Evolutionary conservation across 2,888 invertebrate genomes (phyloP).

Genomic region (Mythimna lalbum): DNA sequence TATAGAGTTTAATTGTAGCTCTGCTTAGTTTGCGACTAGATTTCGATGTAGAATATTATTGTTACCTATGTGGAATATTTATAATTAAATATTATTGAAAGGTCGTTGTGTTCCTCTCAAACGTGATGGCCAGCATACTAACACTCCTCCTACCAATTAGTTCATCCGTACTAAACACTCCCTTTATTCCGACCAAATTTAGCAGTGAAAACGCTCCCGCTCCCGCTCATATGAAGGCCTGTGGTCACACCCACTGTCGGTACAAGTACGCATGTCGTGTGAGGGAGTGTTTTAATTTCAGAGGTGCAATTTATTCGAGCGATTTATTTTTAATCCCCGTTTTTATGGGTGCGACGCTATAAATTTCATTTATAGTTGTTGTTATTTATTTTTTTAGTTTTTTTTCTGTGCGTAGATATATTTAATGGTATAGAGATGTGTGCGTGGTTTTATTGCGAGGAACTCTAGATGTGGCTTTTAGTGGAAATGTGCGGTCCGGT

Average conservation of each 20-base stretch:
- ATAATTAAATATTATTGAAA: too few species aligned
- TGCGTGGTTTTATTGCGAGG: conserved; percentile 59
- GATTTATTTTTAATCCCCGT: conserved; percentile 91
- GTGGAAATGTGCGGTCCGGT: not conserved
- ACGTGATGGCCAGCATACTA: too few species aligned
- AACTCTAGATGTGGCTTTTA: conserved; percentile 43
- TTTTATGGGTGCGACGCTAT: conserved; percentile 89
- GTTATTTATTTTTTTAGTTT: conserved; percentile 79
- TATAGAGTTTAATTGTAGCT: too few species aligned
- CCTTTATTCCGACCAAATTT: not conserved
- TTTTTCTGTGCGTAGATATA: conserved; percentile 38
- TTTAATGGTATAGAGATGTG: not conserved
- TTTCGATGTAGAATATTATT: too few species aligned
- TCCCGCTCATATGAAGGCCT: conserved; percentile 58
- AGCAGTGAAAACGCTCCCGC: conserved; percentile 59
- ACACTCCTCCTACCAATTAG: too few species aligned
- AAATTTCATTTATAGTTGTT: conserved; percentile 88
- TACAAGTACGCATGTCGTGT: conserved; percentile 86
- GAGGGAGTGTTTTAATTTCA: conserved; percentile 90
- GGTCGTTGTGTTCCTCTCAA: too few species aligned
- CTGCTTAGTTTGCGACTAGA: too few species aligned
- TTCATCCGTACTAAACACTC: too few species aligned
- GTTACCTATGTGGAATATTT: too few species aligned
- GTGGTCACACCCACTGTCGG: conserved; percentile 68
- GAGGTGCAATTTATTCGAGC: conserved; percentile 91